A percentile compares a stretch with the other conserved stretches of the same genome.
These are phyloP conservation scores for Tetheella fluctuosa DNA, from an alignment of 2,888 invertebrate genomes.

Conservation along the genomic window DNA sequence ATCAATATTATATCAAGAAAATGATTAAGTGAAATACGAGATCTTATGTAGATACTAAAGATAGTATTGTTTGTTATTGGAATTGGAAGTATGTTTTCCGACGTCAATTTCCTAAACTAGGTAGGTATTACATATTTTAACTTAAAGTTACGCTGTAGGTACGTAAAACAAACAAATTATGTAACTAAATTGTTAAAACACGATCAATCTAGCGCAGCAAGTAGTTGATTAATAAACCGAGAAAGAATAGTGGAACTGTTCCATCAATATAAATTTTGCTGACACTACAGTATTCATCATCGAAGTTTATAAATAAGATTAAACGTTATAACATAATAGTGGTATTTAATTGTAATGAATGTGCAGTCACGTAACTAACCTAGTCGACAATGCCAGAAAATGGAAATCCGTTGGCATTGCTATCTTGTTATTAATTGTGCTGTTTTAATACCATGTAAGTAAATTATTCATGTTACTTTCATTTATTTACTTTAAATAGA, in stretches of 20 bases:
- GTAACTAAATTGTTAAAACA: not conserved
- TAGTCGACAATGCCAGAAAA: conserved; percentile 72
- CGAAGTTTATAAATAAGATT: conserved; percentile 50
- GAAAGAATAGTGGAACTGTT: conserved; percentile 16
- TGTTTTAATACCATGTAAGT: conserved; percentile 52
- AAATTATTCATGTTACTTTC: conserved; percentile 24
- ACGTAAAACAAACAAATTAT: not conserved
- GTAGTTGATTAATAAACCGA: not conserved
- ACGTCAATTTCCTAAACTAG: too few species aligned
- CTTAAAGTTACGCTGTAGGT: too few species aligned
- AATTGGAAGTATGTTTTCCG: too few species aligned
- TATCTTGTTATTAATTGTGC: conserved; percentile 61
- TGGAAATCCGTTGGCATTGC: conserved; percentile 66
- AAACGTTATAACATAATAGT: conserved; percentile 22
- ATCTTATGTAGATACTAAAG: too few species aligned
- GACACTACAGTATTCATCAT: conserved; percentile 11
- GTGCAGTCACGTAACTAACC: conserved; percentile 34
- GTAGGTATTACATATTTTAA: too few species aligned
- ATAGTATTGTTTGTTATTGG: too few species aligned
- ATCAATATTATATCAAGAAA: too few species aligned
- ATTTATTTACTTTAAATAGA: too few species aligned
- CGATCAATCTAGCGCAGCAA: not conserved
- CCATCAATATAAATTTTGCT: conserved; percentile 16
- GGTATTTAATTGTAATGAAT: conserved; percentile 41
- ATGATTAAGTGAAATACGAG: too few species aligned